Conservation (phyloP, 1,140 invertebrate species). For the Micrasema longulum region DNA sequence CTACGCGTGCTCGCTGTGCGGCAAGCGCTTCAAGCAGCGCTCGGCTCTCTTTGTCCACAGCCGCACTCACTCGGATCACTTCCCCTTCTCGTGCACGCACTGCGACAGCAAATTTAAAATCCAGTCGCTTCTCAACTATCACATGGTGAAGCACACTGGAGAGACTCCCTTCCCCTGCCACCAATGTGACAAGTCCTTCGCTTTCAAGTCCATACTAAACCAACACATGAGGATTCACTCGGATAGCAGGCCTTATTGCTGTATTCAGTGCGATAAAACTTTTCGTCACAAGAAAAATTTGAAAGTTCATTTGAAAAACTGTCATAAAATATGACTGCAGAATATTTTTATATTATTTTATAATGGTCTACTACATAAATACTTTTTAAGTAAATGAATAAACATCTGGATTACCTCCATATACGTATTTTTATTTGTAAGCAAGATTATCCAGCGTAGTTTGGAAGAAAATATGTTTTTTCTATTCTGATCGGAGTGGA, state of each 20-base stretch:
- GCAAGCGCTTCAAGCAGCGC: conserved; percentile 63
- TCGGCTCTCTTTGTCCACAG: conserved; percentile 62
- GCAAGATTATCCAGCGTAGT: too few relatives aligned
- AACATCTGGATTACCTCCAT: too few relatives aligned
- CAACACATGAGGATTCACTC: conserved; percentile 65
- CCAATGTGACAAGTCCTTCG: conserved; percentile 71
- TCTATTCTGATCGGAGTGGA: too few relatives aligned
- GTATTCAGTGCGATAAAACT: conserved; percentile 52
- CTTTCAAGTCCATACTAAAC: conserved; percentile 72
- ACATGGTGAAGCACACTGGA: conserved; percentile 74
- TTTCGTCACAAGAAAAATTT: conserved; percentile 55
- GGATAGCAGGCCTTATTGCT: conserved; percentile 45
- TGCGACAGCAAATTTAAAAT: conserved; percentile 74
- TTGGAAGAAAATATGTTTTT: too few relatives aligned
- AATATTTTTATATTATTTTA: too few relatives aligned
- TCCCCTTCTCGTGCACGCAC: conserved; percentile 71
- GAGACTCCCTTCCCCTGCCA: conserved; percentile 76
- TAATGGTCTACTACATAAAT: too few relatives aligned
- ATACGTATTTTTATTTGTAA: too few relatives aligned
- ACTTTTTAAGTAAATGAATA: too few relatives aligned
- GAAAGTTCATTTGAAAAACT: conserved; percentile 53
- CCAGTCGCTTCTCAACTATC: conserved; percentile 69
- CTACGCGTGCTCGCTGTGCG: conserved; percentile 70
- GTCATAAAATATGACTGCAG: conserved; percentile 45
- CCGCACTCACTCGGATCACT: conserved; percentile 68